Base-by-base conservation (phyloP, 2,888 invertebrate species). In the Pyrocoelia pectoralis region DNA sequence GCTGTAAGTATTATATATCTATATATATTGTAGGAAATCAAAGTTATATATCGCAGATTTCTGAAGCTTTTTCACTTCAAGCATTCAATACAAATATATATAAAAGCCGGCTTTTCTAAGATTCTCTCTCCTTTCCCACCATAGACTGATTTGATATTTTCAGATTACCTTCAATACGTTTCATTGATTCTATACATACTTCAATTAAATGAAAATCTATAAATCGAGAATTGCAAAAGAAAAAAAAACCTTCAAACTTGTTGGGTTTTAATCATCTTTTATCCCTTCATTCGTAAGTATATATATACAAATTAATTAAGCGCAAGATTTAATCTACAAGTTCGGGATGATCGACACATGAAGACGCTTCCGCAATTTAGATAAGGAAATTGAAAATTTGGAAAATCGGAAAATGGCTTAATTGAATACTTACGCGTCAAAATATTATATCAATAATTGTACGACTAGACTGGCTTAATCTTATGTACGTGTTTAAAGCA, bases 171-270 rank as follows among this genome's bases (percentile, higher is more conserved):
- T 46, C 46, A 46, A 46, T 46, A 46, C 46, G 46, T 17, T 46
- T 17, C 46, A 46, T 17, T 46, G 46, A 46, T 18, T 46, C 24
- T 24, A 24, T 24, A 24, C 4, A 46, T 46, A 46, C 46, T 46
- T 46, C 46, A 46, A 46, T 46, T 46, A 46, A 46, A 15, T 17
- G 46, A 46, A 46, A 46, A 46, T 46, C 46, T 46, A 46, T 46
- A 46, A 46, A 18, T 46, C 18, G 46, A 46, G 10, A 46, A n/a
- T 33, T n/a, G 2, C 33, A 33, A n/a, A 33, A 3, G 33, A n/a
- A 8, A 8, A 33, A 6, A 24, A 6, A 24, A 24, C 2, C 33
- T 6, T n/a, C n/a, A 33, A 33, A n/a, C n/a, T n/a, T n/a, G n/a
- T n/a, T n/a, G n/a, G 2, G 8, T 33, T 33, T n/a, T 33, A 33